phyloP scores from a whole-genome alignment of 2,113 vertebrate genomes.

The Ornithorhynchus anatinus region DNA sequence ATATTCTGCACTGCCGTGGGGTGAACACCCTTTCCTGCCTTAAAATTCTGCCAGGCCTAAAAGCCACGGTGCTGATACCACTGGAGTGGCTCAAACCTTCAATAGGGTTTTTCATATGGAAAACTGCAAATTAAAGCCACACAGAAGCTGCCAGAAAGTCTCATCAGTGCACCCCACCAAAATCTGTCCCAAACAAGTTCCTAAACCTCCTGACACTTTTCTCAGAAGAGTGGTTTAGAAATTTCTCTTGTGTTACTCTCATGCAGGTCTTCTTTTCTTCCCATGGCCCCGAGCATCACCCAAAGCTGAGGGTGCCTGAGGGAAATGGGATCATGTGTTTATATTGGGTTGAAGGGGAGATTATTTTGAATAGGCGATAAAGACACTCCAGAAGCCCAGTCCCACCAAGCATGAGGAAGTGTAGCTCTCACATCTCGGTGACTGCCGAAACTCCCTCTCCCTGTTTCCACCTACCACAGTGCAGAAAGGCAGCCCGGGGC shows the following conservation, averaged over 20 bases:
- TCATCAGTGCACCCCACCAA: conserved; percentile 17
- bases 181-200: conserved; percentile 26
- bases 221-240: conserved; percentile 43
- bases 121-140: conserved; percentile 15
- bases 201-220: conserved; percentile 37
- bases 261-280: conserved; percentile 30
- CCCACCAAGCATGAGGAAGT: background rate
- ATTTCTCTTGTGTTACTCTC: conserved; percentile 15
- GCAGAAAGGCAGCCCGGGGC: too few relatives aligned
- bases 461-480: too few relatives aligned
- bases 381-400: conserved; percentile 3
- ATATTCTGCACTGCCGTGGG: too few relatives aligned
- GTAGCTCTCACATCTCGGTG: conserved; percentile 13
- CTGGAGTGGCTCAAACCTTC: too few relatives aligned
- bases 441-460: conserved; percentile 7
- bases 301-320: conserved; percentile 30
- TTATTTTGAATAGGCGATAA: background rate
- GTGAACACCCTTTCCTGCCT: too few relatives aligned
- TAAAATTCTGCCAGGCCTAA: too few relatives aligned
- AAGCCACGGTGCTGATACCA: too few relatives aligned
- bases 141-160: conserved; percentile 5
- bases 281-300: conserved; percentile 6
- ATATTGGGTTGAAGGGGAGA: conserved; percentile 17
- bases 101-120: too few relatives aligned
- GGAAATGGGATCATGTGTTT: too few relatives aligned